A percentile compares a stretch with the other conserved stretches of the same genome.
These are phyloP conservation scores for Plumapathes pennacea DNA, from an alignment of 92 coral and sea anemone genomes.

Conservation along the genomic window DNA sequence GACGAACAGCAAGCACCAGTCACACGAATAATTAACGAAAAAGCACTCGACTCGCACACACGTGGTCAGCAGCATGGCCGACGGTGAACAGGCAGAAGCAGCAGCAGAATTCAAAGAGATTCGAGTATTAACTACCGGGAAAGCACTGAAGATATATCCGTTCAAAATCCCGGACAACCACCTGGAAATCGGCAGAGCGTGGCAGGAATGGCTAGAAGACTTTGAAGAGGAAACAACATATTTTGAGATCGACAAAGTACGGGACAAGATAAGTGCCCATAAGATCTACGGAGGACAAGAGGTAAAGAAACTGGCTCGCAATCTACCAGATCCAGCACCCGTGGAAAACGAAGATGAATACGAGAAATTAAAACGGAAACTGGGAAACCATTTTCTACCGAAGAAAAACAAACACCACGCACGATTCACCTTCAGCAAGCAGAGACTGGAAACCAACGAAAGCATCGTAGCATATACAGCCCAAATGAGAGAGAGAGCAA, in stretches of 20 bases:
- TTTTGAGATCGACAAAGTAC: constrained; percentile 30
- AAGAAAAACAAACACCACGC: constrained; percentile 66
- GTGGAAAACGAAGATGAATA: constrained; percentile 36
- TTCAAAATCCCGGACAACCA: constrained; percentile 47
- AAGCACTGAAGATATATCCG: neutral
- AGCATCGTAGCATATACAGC: constrained; percentile 46
- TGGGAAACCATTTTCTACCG: constrained; percentile 25
- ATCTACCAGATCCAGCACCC: constrained; percentile 34
- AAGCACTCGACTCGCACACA: no score
- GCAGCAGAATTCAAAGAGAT: neutral
- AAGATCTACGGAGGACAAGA: constrained; percentile 55
- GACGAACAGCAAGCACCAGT: no score
- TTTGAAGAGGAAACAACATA: constrained; percentile 45
- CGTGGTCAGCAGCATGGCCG: no score
- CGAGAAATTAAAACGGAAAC: constrained; percentile 19
- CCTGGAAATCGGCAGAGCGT: constrained; percentile 35
- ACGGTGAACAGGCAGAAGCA: no score
- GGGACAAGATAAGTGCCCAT: constrained; percentile 40
- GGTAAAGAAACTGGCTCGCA: constrained; percentile 32
- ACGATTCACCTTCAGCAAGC: constrained; percentile 46
- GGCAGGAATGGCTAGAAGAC: constrained; percentile 68
- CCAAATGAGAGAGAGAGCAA: constrained; percentile 43
- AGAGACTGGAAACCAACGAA: constrained; percentile 22
- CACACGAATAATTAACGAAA: no score
- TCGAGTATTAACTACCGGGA: neutral